These are phyloP conservation scores for Eilema caniola DNA, from an alignment of 2,888 invertebrate species.

Conservation along the genomic window DNA sequence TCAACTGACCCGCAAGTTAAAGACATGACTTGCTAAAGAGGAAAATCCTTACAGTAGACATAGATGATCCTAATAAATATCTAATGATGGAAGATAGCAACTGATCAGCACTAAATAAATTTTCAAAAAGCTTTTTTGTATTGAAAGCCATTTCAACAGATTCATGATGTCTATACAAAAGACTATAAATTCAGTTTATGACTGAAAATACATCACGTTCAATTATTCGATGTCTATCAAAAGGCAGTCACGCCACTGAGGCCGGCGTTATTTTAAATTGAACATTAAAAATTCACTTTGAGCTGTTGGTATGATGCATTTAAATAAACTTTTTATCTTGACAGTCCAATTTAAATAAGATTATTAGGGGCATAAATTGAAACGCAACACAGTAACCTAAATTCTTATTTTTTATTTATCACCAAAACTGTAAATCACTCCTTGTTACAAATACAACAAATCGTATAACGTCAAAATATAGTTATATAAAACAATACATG, in stretches of 20 bases:
- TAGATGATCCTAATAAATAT: background rate
- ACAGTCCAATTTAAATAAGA: slow-evolving; percentile 16
- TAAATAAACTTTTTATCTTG: slow-evolving; percentile 23
- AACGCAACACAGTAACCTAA: slow-evolving; percentile 49
- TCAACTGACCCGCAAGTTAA: background rate
- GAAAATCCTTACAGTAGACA: background rate
- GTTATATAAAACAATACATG: slow-evolving; percentile 60
- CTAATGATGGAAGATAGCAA: background rate
- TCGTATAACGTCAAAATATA: slow-evolving; percentile 65
- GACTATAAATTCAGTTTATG: slow-evolving; percentile 6
- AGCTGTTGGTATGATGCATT: slow-evolving; percentile 15
- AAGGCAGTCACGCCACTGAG: slow-evolving; percentile 10
- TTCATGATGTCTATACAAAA: background rate
- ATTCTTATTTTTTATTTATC: slow-evolving; percentile 66
- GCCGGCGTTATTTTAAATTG: slow-evolving; percentile 20
- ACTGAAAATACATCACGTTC: slow-evolving; percentile 20
- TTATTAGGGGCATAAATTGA: slow-evolving; percentile 6
- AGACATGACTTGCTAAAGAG: slow-evolving; percentile 4
- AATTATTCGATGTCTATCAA: slow-evolving; percentile 22
- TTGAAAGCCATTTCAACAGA: slow-evolving; percentile 6
- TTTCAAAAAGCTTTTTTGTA: background rate
- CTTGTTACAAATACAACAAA: slow-evolving; percentile 76
- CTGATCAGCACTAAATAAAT: background rate
- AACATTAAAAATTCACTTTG: slow-evolving; percentile 23
- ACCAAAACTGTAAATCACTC: slow-evolving; percentile 72